Base-by-base conservation (phyloP, 2,113 vertebrate genomes). In the Delphinapterus leucas region DNA sequence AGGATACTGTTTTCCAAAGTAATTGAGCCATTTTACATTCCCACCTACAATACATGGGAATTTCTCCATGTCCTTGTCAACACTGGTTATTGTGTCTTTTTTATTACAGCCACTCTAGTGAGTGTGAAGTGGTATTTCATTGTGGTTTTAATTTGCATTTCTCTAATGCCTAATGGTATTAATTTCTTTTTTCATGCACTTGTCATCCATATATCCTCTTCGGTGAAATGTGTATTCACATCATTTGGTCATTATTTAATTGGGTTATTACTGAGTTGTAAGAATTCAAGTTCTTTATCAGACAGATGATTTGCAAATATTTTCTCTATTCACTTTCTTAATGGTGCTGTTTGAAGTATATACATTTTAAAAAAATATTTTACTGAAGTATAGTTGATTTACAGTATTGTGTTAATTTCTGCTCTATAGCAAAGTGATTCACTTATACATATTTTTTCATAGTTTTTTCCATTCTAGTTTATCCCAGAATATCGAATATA, bases 311-410 rank as follows among this genome's bases (percentile, higher is more conserved):
- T 91, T 65, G 5, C 49, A 79, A 61, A 73, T 86, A 80, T 79
- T 87, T 58, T 83, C 63, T 96, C 93, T 76, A 13, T 89, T 89
- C 38, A 15, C 36, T 93, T 91, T 93, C 49, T 92, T 94, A 89
- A 47, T 14, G 6, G 13, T 90, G 14, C n/a, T 67, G 55, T 65
- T 85, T 63, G 31, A 91, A 93, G 5, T 80, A 18, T 61, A 44
- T 38, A 36, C 21, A 38, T 41, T 58, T 33, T 33, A 12, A 77
- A 49, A 77, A 77, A 20, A 0, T 53, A 21, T 12, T 53, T 77
- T 21, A 53, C 49, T 77, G 47, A 77, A 53, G 47, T 77, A n/a
- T n/a, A 53, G 47, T 53, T 77, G 74, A 21, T 63, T 77, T 77
- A 18, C 47, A 53, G 6, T 10, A 8, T 61, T 53, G 17, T 77